Evolutionary conservation across 2,888 invertebrate genomes (phyloP), one percentile per base, ranked within the genome.

Genomic region (Polymixis flavicincta): DNA sequence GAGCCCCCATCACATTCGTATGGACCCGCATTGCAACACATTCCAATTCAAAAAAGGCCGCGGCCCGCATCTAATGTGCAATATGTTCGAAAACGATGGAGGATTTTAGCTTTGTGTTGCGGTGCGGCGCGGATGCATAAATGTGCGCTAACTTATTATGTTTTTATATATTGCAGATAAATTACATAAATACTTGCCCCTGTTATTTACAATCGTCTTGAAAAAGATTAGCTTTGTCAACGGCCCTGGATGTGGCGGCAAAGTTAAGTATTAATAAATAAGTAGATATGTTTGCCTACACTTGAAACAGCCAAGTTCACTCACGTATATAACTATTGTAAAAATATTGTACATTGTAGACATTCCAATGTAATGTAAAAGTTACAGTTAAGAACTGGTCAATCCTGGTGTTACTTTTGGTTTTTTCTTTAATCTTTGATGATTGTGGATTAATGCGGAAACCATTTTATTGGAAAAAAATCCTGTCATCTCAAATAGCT

Each of bases 281-380:
- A 68, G 4, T 25, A 55, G 11, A 11, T 25, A 22, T 22, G 13
- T 68, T 45, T n/a, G n/a, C 19, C n/a, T 19, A 68, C 25, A 5
- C 13, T 25, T 57, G 8, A 32, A 32, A 14, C 48, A 72, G 13
- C 17, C 25, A 45, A 32, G 17, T 59, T 50, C 37, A 48, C 72
- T 22, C 22, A 37, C 17, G 32, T 37, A 25, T 61, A 60, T 54
- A 66, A 68, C 71, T 60, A 54, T 71, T 78, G 61, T 77, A 61
- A 71, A 69, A 57, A 54, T 48, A 67, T 59, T 57, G 68, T 79
- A 78, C 64, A 72, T 78, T 78, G 48, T 68, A 79, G 64, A 79
- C 78, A 79, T 79, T 79, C 78, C 78, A 73, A 55, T 50, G 48
- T 59, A 37, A 45, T 66, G 50, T 66, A 42, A 71, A 57, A 37